These are phyloP conservation scores for Oscheius sp. DNA, from an alignment of 1,140 invertebrate species.

Conservation along the genomic window DNA sequence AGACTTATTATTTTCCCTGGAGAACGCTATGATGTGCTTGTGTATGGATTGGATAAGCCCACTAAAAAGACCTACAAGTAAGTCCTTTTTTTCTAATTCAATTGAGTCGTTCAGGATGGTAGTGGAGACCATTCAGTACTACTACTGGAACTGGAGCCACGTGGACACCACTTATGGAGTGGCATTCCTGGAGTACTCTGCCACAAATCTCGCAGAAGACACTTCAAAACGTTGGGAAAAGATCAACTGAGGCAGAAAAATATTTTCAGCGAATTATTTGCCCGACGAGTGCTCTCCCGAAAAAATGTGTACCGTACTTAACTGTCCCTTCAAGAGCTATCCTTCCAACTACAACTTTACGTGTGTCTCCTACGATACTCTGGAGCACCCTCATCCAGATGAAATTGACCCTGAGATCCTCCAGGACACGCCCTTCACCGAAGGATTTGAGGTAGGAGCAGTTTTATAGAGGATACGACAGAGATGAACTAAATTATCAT, in stretches of 20 bases:
- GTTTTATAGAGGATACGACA: constrained; percentile 7
- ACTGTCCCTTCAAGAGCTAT: constrained; percentile 54
- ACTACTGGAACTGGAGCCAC: constrained; percentile 49
- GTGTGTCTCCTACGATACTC: constrained; percentile 45
- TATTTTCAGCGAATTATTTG: constrained; percentile 50
- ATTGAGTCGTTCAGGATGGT: background rate
- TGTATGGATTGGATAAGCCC: constrained; percentile 47
- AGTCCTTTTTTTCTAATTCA: background rate
- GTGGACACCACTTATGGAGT: constrained; percentile 36
- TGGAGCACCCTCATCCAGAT: constrained; percentile 43
- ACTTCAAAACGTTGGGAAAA: background rate
- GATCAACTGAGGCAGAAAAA: constrained; percentile 3
- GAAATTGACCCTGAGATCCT: constrained; percentile 48
- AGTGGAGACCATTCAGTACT: constrained; percentile 55
- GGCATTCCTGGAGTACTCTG: constrained; percentile 53
- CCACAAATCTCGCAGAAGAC: constrained; percentile 11
- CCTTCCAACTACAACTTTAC: constrained; percentile 38
- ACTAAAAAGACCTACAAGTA: constrained; percentile 41
- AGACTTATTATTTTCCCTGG: constrained; percentile 55
- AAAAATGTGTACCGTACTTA: constrained; percentile 46
- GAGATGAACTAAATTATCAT: constrained; percentile 16
- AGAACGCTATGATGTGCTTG: constrained; percentile 55
- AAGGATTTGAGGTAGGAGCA: constrained; percentile 38
- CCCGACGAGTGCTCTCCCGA: constrained; percentile 47
- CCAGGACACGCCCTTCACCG: constrained; percentile 44